A percentile compares a stretch with the other conserved stretches of the same genome.
Evolutionary conservation across 2,888 invertebrate genomes (phyloP).

Genomic region (Coelinius sp.): DNA sequence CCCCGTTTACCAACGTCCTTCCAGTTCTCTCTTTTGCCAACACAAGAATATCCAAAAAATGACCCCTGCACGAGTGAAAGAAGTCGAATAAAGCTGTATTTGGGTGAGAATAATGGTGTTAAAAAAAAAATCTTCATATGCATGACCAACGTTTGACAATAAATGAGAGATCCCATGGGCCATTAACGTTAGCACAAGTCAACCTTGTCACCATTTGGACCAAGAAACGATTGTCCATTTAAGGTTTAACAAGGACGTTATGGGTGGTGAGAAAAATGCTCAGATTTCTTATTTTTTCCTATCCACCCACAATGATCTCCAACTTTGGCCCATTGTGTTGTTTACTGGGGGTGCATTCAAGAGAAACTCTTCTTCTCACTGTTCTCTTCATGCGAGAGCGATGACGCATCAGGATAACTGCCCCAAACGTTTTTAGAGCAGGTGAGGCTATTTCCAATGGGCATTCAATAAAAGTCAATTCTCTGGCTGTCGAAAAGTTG

Average conservation of each 20-base stretch:
- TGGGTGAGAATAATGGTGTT: background rate
- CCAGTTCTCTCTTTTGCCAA: slow-evolving; percentile 33
- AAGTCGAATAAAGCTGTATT: background rate
- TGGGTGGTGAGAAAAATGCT: slow-evolving; percentile 25
- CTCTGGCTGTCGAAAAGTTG: slow-evolving; percentile 27
- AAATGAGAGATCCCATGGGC: slow-evolving; percentile 19
- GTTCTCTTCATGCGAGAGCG: slow-evolving; percentile 12
- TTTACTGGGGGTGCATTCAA: slow-evolving; percentile 5
- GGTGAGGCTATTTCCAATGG: slow-evolving; percentile 32
- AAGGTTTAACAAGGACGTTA: slow-evolving; percentile 1
- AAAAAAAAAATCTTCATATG: slow-evolving; percentile 9
- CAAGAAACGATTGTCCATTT: slow-evolving; percentile 23
- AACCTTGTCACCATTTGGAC: background rate
- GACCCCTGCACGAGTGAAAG: slow-evolving; percentile 14
- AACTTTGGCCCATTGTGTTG: slow-evolving; percentile 11
- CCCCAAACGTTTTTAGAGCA: slow-evolving; percentile 13
- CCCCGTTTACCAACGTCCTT: slow-evolving; percentile 21
- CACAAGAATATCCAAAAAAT: slow-evolving; percentile 35
- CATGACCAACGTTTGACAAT: slow-evolving; percentile 15
- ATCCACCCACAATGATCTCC: slow-evolving; percentile 23
- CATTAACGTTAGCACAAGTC: slow-evolving; percentile 25
- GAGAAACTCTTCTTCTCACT: slow-evolving; percentile 26
- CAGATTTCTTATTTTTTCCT: slow-evolving; percentile 15
- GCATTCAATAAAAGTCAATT: slow-evolving; percentile 31
- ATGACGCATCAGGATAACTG: slow-evolving; percentile 28